These are phyloP conservation scores for Chaetura pelagica DNA, from an alignment of 2,113 vertebrate genomes.

Conservation along the genomic window DNA sequence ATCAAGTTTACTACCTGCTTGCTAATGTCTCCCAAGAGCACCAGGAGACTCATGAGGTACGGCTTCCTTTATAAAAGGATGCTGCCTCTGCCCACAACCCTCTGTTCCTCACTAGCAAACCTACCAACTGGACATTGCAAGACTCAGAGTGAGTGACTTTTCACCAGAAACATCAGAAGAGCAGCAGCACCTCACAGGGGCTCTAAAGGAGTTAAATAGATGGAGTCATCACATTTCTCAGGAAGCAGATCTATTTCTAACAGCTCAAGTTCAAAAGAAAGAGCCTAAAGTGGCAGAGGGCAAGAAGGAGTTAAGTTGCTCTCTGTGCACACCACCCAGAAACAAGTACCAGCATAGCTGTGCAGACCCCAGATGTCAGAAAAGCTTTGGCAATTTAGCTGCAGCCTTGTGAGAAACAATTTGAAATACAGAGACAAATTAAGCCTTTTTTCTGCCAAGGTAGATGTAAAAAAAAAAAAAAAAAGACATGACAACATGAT, in stretches of 20 bases:
- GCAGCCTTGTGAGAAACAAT: background rate
- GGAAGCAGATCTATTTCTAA: background rate
- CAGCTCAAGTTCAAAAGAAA: background rate
- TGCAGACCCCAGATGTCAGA: background rate
- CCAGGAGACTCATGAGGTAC: background rate
- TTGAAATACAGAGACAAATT: background rate
- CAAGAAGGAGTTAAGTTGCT: background rate
- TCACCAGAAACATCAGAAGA: background rate
- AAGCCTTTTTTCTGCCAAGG: background rate
- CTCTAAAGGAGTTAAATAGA: background rate
- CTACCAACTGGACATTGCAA: background rate
- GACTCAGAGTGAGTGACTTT: background rate
- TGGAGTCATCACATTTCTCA: background rate
- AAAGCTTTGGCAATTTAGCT: background rate
- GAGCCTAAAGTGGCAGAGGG: background rate
- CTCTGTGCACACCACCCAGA: background rate
- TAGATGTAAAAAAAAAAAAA: background rate
- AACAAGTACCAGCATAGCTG: background rate
- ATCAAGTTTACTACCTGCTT: background rate
- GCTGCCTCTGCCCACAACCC: background rate
- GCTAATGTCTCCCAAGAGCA: background rate
- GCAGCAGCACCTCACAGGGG: background rate
- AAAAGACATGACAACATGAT: background rate
- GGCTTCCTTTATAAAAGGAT: background rate
- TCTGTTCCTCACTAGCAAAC: background rate